Conservation (phyloP, 2,888 invertebrate genomes). For the Lasius platythorax region DNA sequence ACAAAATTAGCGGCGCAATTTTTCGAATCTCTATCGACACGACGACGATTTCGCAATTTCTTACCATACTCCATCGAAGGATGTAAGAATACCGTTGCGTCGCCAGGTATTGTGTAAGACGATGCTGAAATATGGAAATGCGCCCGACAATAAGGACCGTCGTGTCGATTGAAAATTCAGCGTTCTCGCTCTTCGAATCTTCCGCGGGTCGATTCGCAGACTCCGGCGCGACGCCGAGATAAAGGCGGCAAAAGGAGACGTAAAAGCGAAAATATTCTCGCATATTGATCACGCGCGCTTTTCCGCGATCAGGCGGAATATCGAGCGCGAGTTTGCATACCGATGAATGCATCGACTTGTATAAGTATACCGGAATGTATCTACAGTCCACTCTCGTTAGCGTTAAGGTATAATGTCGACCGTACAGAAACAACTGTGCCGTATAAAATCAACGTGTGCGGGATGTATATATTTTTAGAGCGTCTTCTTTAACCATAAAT, state of each 20-base stretch:
- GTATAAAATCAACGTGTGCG: constrained; percentile 9
- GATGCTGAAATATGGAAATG: constrained; percentile 54
- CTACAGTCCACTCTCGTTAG: constrained; percentile 9
- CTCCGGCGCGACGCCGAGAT: constrained; percentile 34
- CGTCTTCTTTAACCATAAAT: constrained; percentile 9
- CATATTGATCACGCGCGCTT: constrained; percentile 48
- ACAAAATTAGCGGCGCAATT: constrained; percentile 23
- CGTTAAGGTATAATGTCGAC: not conserved
- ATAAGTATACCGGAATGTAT: not conserved
- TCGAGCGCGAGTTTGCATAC: constrained; percentile 48
- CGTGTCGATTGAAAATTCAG: constrained; percentile 50
- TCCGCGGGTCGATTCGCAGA: constrained; percentile 43
- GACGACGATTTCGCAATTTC: constrained; percentile 7
- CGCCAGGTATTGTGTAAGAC: constrained; percentile 42
- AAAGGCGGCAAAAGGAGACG: constrained; percentile 50
- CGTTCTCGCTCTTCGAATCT: constrained; percentile 49
- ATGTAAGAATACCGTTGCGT: constrained; percentile 30
- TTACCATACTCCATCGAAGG: not conserved
- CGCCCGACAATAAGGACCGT: constrained; percentile 47
- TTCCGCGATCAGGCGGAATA: constrained; percentile 41
- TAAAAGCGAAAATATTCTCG: constrained; percentile 47
- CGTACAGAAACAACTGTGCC: constrained; percentile 1
- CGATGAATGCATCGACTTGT: constrained; percentile 31
- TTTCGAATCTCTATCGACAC: not conserved
- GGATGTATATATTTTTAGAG: not conserved